These are phyloP conservation scores for Ferrisia virgata DNA, from an alignment of 2,888 invertebrate genomes.

Conservation along the genomic window DNA sequence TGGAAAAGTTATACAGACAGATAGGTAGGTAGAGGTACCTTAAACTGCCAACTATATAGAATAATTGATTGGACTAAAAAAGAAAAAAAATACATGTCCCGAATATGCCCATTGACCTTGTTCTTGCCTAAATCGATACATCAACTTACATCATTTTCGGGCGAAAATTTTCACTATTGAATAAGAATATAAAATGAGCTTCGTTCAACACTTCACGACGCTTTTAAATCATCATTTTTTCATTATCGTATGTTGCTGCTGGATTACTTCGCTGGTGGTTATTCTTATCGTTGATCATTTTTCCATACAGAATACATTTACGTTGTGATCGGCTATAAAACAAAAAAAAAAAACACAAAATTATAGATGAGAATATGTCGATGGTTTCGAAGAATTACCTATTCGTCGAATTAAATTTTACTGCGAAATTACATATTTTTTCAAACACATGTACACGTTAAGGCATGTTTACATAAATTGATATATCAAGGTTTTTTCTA, in stretches of 20 bases:
- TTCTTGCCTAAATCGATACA: not conserved
- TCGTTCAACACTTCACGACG: not conserved
- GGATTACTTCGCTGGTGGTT: too few relatives aligned
- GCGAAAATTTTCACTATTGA: not conserved
- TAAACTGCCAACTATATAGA: not conserved
- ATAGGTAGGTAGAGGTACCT: not conserved
- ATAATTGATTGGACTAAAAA: not conserved
- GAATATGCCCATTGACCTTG: slow-evolving; percentile 2
- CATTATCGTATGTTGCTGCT: not conserved
- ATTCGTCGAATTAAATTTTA: slow-evolving; percentile 21
- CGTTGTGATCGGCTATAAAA: not conserved
- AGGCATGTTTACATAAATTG: slow-evolving; percentile 41
- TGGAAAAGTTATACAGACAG: not conserved
- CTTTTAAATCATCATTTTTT: not conserved
- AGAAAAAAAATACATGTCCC: not conserved
- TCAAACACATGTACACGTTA: not conserved
- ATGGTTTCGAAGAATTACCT: not conserved
- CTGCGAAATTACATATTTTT: slow-evolving; percentile 11
- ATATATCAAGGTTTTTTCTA: slow-evolving; percentile 44
- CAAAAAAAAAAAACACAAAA: not conserved
- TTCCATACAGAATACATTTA: not conserved
- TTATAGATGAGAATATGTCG: not conserved
- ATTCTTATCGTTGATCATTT: not conserved
- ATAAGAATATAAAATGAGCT: not conserved
- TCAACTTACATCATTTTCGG: slow-evolving; percentile 9